Evolutionary conservation across 1,140 invertebrate genomes (phyloP), one percentile per base, ranked within the genome.

Genomic region (Harlomillsia oculata): DNA sequence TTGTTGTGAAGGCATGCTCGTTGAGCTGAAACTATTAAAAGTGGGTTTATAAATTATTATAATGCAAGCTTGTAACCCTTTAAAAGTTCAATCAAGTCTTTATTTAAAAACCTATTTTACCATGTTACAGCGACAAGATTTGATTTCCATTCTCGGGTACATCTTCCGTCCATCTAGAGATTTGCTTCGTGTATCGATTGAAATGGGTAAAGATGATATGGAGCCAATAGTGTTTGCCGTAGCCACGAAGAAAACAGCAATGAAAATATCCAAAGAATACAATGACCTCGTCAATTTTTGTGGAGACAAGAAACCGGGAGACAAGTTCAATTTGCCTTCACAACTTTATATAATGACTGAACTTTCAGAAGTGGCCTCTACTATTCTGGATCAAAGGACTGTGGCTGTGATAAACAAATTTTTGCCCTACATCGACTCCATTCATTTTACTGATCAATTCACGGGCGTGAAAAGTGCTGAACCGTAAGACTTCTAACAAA

Each of bases 1-100:
- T 32, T 62, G 50, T 37, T 93, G 93, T 65, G 91, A 97, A 71
- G 94, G 94, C 14, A 93, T 99, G 89, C 76, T 98, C 20, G 85
- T 97, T 1, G 94, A 98, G 66, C 74, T 99, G 18, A 93, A 93
- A 71, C 78, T 97, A 39, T 81, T 96, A 29, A 97, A 97, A 73
- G 81, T 82, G 73, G 55, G 21, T 20, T 36, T 37, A 25, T 25
- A 52, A 5, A 14, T 11, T 3, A 16, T 40, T 9, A 39, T 6
- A 39, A 23, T 14, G 13, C 9, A 36, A 52, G 6, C 16, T 26
- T 50, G 9, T 39, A 8, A 3, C 29, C 14, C 18, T 20, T 11
- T 11, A 43, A 43, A 43, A 43, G 5, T 43, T 9, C 5, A 43
- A 43, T 21, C 9, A 23, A 11, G 20, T 23, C 28, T 40, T 30